Base-by-base conservation (phyloP, 2,888 invertebrate species). In the Unio delphinus region DNA sequence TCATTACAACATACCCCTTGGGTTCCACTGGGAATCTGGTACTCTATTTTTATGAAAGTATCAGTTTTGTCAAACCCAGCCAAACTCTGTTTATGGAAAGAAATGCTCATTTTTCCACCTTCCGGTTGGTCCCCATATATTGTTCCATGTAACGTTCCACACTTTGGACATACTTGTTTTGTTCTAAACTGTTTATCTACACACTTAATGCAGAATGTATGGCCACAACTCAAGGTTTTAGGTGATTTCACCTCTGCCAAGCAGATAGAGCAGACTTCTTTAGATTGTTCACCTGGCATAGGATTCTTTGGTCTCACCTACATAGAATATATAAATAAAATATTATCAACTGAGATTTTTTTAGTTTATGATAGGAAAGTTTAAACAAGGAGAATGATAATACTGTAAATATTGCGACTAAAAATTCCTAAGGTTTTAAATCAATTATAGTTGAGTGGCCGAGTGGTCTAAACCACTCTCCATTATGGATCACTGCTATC, bases 101-200 rank as follows among this genome's bases (percentile, higher is more conserved):
- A 55, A 15, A 64, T 18, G 1, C 54, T 58, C 76, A 81, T 80
- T 15, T 60, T 69, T 55, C 80, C 80, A 20, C 57, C 45, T 45
- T 34, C 28, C 30, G 80, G 80, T 61, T 80, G 80, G 34, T 76
- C 70, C 23, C 80, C 80, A 20, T 54, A 70, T 7, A 70, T 60
- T 17, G 59, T 69, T 55, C 77, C 79, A 70, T 70, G 76, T 18
- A 73, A 57, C 11, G 45, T 59, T 23, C 78, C 75, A 71, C 81
- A 81, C 94, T 93, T 94, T 80, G 89, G 80, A 67, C 83, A 82
- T 17, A 68, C 68, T 58, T 73, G 76, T 57, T 71, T 75, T 34
- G 54, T 57, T n/a, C 66, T 60, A 61, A 80, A 70, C 11, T 73
- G 69, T 56, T 68, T 63, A 20, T 71, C 68, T 23, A 76, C 67